Evolutionary conservation across 2,888 invertebrate genomes (phyloP).

Genomic region (Octodonta nipae): DNA sequence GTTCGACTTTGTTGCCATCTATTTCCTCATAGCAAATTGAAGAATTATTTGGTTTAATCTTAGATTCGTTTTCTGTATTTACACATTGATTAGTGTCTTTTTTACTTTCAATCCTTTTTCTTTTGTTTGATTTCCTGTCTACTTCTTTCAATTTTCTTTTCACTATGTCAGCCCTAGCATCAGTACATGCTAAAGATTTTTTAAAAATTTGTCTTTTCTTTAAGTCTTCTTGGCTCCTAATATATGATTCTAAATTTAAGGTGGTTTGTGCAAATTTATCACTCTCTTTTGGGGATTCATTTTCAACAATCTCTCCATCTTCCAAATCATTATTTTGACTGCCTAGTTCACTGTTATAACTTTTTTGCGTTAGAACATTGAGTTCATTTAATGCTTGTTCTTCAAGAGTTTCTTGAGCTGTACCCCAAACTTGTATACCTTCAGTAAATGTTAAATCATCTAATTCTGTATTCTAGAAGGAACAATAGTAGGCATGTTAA

Average conservation of each 20-base stretch:
- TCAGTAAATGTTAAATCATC: too few relatives aligned
- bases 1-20: not conserved
- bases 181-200: slow-evolving; percentile 13
- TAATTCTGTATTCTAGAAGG: too few relatives aligned
- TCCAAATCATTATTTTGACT: slow-evolving; percentile 16
- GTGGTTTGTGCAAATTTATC: too few relatives aligned
- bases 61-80: too few relatives aligned
- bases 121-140: not conserved
- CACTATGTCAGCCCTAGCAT: too few relatives aligned
- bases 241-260: slow-evolving; percentile 26
- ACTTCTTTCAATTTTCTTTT: not conserved
- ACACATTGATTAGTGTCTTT: too few relatives aligned
- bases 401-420: slow-evolving; percentile 29
- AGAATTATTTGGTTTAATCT: too few relatives aligned
- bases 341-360: too few relatives aligned
- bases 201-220: slow-evolving; percentile 24
- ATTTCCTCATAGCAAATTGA: slow-evolving; percentile 3
- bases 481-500: too few relatives aligned
- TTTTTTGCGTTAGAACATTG: slow-evolving; percentile 25
- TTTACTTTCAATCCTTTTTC: slow-evolving; percentile 7
- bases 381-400: slow-evolving; percentile 31
- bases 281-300: slow-evolving; percentile 7
- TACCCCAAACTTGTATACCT: slow-evolving; percentile 31
- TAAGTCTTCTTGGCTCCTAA: slow-evolving; percentile 28
- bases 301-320: slow-evolving; percentile 23